Percentiles rank a stretch among this genome's conserved stretches.
Conservation (phyloP, 2,888 invertebrate species). For the Pheosia tremula region DNA sequence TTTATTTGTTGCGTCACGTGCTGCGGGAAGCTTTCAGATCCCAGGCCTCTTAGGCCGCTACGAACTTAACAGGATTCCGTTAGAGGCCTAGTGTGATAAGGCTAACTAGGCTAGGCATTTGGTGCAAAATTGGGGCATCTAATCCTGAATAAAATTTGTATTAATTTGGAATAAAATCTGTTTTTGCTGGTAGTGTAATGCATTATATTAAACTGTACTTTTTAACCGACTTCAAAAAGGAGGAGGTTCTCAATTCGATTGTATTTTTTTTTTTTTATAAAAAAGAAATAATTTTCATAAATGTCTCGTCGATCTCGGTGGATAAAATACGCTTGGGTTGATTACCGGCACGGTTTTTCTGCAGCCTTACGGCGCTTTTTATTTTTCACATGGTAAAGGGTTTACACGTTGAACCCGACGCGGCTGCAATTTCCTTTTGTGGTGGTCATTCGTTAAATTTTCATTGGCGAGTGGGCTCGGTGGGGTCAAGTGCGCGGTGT, state of each 20-base stretch:
- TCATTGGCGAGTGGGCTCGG: conserved; percentile 55
- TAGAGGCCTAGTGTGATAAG: too few relatives aligned
- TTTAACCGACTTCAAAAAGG: too few relatives aligned
- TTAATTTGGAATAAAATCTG: too few relatives aligned
- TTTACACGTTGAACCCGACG: conserved; percentile 53
- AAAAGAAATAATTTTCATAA: too few relatives aligned
- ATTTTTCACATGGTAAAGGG: conserved; percentile 57
- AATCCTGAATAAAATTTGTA: too few relatives aligned
- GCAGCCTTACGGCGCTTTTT: conserved; percentile 43
- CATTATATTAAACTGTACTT: too few relatives aligned
- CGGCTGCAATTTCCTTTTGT: conserved; percentile 70
- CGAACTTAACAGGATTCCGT: conserved; percentile 52
- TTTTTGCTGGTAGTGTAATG: too few relatives aligned
- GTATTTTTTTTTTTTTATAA: too few relatives aligned
- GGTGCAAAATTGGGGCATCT: too few relatives aligned
- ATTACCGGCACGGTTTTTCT: conserved; percentile 37
- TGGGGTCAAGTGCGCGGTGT: conserved; percentile 53
- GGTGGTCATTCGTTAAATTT: conserved; percentile 72
- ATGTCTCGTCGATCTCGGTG: background rate
- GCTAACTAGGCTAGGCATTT: too few relatives aligned
- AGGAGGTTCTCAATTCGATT: too few relatives aligned
- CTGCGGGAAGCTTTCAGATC: conserved; percentile 54
- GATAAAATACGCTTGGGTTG: conserved; percentile 32
- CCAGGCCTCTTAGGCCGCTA: conserved; percentile 55
- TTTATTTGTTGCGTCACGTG: conserved; percentile 80